Conservation (phyloP, 2,113 vertebrate genomes). For the Lucifuga dentata region DNA sequence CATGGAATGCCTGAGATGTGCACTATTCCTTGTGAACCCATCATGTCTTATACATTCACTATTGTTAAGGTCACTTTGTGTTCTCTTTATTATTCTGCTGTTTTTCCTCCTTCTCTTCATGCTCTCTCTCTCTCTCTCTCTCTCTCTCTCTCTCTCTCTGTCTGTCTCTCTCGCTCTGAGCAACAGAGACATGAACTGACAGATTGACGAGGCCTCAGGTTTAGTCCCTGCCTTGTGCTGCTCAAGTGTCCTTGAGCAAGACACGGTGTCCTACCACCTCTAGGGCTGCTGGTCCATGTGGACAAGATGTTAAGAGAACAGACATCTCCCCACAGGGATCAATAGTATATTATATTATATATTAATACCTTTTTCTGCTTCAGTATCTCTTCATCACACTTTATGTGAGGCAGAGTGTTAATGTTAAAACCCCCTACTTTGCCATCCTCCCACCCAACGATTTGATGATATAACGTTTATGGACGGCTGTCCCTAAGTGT, state of each 20-base stretch:
- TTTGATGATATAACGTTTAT: constrained; percentile 12
- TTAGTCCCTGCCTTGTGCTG: background rate
- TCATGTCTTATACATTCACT: too few relatives aligned
- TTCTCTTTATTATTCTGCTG: too few relatives aligned
- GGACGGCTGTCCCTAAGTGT: constrained; percentile 12
- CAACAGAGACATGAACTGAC: too few relatives aligned
- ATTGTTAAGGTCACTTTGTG: too few relatives aligned
- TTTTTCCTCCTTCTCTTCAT: too few relatives aligned
- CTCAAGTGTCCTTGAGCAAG: background rate
- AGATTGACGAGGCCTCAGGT: too few relatives aligned
- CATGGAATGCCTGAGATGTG: too few relatives aligned
- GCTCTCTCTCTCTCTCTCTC: too few relatives aligned
- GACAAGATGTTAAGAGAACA: background rate
- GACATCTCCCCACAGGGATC: background rate
- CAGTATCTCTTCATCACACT: background rate
- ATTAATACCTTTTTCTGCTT: background rate
- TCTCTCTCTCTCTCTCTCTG: too few relatives aligned
- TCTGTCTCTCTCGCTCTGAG: too few relatives aligned
- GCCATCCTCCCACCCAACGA: background rate
- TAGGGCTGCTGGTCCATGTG: background rate
- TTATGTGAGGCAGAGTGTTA: background rate
- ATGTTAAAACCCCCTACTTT: background rate
- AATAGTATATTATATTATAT: background rate
- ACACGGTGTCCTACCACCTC: too few relatives aligned
- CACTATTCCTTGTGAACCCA: too few relatives aligned